Percentiles rank a stretch among this genome's conserved stretches.
Evolutionary conservation across 2,888 invertebrate species (phyloP).

Genomic region (Morpho helenor): DNA sequence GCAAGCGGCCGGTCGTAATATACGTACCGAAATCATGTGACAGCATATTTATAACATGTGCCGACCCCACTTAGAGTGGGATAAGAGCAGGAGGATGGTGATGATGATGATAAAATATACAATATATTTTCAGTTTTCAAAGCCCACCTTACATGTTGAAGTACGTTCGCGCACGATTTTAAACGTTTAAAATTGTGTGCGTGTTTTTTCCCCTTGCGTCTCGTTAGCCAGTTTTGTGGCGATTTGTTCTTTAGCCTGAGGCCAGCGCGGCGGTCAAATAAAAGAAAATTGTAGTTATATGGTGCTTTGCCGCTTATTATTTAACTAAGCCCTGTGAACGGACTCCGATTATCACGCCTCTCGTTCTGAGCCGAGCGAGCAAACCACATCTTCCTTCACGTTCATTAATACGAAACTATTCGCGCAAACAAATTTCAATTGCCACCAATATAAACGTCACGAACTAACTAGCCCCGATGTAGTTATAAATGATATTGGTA

Average conservation of each 20-base stretch:
- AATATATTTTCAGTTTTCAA: too few relatives aligned
- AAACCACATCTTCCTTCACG: conserved; percentile 15
- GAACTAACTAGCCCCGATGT: conserved; percentile 59
- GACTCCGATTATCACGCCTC: conserved; percentile 61
- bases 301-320: conserved; percentile 69
- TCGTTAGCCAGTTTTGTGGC: conserved; percentile 66
- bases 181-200: conserved; percentile 46
- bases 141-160: neutral
- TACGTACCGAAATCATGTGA: too few relatives aligned
- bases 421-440: conserved; percentile 45
- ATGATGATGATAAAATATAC: too few relatives aligned
- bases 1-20: too few relatives aligned
- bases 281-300: conserved; percentile 73
- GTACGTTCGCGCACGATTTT: conserved; percentile 13
- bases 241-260: conserved; percentile 51
- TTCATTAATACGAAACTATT: conserved; percentile 36
- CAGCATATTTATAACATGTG: too few relatives aligned
- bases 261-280: conserved; percentile 60
- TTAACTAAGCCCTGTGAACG: conserved; percentile 70
- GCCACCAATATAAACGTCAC: conserved; percentile 35
- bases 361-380: conserved; percentile 26
- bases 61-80: too few relatives aligned
- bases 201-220: conserved; percentile 50
- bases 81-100: too few relatives aligned
- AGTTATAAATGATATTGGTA: conserved; percentile 58